Percentiles rank a stretch among this genome's conserved stretches.
phyloP scores from a whole-genome alignment of 2,113 vertebrate species.

The Malurus cyaneus region DNA sequence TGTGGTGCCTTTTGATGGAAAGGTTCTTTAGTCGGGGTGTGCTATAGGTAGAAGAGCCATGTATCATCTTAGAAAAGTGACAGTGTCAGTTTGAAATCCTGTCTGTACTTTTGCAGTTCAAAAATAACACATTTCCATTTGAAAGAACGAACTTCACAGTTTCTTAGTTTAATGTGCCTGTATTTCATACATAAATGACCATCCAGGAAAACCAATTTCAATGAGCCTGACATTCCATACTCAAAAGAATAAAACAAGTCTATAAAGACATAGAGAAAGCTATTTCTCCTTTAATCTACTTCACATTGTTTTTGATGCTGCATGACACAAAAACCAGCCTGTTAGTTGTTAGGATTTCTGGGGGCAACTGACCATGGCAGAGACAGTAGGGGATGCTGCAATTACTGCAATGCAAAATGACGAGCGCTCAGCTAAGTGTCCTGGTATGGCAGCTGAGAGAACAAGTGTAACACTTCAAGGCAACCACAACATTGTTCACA shows the following conservation, averaged over 20 bases:
- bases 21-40: neutral
- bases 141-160: slow-evolving; percentile 11
- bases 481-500: neutral
- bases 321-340: neutral
- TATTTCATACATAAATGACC: slow-evolving; percentile 51
- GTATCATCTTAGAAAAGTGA: neutral
- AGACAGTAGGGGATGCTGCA: slow-evolving; percentile 1
- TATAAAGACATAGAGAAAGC: neutral
- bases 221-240: neutral
- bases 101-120: slow-evolving; percentile 1
- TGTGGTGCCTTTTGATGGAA: neutral
- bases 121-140: slow-evolving; percentile 36
- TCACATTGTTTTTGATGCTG: slow-evolving; percentile 23
- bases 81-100: slow-evolving; percentile 3
- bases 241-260: slow-evolving; percentile 36
- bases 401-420: neutral
- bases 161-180: slow-evolving; percentile 19
- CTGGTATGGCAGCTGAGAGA: neutral
- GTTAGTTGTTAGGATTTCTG: neutral
- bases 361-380: slow-evolving; percentile 10
- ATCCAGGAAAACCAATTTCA: slow-evolving; percentile 17
- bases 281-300: slow-evolving; percentile 42
- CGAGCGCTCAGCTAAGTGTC: neutral
- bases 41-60: neutral
- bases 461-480: neutral